Evolutionary conservation across 2,797 vertebrate species (phyloP).

Genomic region (Champsocephalus esox): DNA sequence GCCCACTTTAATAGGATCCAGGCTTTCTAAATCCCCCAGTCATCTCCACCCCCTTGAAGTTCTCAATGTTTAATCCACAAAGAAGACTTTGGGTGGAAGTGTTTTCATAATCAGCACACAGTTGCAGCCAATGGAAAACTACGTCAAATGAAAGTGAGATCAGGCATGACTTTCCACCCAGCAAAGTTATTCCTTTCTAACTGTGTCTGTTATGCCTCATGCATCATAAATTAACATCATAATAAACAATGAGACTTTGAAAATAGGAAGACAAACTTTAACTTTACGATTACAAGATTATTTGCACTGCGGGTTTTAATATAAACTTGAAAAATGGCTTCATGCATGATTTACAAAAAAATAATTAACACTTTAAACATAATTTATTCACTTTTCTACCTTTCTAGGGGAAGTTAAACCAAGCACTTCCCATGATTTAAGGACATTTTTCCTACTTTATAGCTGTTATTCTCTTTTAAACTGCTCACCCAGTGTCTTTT

Average conservation of each 20-base stretch:
- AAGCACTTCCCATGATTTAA: background rate
- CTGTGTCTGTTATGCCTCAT: background rate
- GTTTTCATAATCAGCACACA: constrained; percentile 43
- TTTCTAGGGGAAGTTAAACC: background rate
- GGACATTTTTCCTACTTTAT: background rate
- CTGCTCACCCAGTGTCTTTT: constrained; percentile 12
- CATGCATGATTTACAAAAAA: background rate
- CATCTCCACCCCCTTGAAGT: background rate
- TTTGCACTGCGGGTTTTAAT: background rate
- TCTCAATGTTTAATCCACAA: constrained; percentile 29
- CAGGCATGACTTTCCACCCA: constrained; percentile 32
- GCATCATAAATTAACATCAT: constrained; percentile 19
- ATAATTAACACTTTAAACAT: background rate
- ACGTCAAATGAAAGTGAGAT: constrained; percentile 34
- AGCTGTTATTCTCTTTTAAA: background rate
- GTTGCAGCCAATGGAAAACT: constrained; percentile 47
- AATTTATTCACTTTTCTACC: background rate
- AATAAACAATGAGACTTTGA: constrained; percentile 6
- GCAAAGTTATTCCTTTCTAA: constrained; percentile 32
- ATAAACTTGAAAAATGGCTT: background rate
- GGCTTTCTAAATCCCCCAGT: constrained; percentile 24
- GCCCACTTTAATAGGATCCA: constrained; percentile 50
- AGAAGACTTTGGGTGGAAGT: constrained; percentile 40
- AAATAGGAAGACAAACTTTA: background rate
- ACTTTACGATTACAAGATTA: background rate